Evolutionary conservation across 2,888 invertebrate genomes (phyloP).

Genomic region (Morpho helenor): DNA sequence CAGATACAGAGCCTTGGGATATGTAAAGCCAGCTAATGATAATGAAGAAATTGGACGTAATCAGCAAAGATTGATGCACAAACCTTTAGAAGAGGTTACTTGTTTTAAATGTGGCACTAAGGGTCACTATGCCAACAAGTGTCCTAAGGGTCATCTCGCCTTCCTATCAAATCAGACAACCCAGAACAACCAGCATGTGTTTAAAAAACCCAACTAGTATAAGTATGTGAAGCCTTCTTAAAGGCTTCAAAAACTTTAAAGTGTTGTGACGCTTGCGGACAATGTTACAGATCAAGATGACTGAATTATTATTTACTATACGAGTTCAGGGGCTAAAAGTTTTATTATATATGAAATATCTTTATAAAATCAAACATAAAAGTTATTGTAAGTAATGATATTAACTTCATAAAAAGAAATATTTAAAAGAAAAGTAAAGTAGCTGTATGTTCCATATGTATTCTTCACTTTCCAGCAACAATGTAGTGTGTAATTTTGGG

Average conservation of each 20-base stretch:
- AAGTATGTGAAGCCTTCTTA: constrained; percentile 45
- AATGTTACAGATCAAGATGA: neutral
- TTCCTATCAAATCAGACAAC: constrained; percentile 87
- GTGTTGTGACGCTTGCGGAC: constrained; percentile 6
- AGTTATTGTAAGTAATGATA: too few relatives aligned
- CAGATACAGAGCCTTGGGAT: constrained; percentile 72
- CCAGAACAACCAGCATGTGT: constrained; percentile 39
- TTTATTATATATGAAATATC: too few relatives aligned
- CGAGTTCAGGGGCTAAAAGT: too few relatives aligned
- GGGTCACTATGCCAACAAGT: constrained; percentile 99
- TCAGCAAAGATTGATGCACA: constrained; percentile 71
- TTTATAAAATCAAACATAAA: too few relatives aligned
- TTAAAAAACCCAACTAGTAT: constrained; percentile 68
- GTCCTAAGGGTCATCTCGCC: constrained; percentile 98
- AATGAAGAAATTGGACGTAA: constrained; percentile 41
- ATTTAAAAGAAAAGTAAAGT: too few relatives aligned
- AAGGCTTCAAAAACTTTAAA: constrained; percentile 36
- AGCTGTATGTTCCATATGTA: too few relatives aligned
- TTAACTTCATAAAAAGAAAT: too few relatives aligned
- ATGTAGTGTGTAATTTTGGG: too few relatives aligned
- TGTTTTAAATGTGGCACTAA: constrained; percentile 99
- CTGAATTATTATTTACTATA: too few relatives aligned
- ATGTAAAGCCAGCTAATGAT: constrained; percentile 60
- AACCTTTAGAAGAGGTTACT: constrained; percentile 97
- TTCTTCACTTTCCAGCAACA: too few relatives aligned